Evolutionary conservation across 2,113 vertebrate genomes (phyloP).

Genomic region (Rhodinocichla rosea): DNA sequence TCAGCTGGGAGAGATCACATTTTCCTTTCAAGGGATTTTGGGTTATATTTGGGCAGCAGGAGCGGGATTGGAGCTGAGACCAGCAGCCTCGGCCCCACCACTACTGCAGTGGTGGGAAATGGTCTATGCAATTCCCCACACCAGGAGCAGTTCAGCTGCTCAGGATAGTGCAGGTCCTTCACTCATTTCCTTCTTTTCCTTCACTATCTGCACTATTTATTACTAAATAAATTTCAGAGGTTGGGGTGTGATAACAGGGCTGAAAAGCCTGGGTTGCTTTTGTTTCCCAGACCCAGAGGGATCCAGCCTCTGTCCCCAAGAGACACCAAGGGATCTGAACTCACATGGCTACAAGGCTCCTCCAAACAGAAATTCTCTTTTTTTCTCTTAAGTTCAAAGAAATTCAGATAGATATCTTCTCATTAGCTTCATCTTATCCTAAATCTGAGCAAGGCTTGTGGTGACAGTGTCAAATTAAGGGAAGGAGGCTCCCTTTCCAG

Average conservation of each 20-base stretch:
- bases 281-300: not conserved
- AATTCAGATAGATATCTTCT: not conserved
- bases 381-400: not conserved
- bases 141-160: not conserved
- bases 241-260: not conserved
- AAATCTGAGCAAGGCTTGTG: not conserved
- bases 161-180: not conserved
- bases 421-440: not conserved
- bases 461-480: not conserved
- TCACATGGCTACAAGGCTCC: not conserved
- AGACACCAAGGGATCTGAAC: not conserved
- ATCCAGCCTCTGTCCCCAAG: not conserved
- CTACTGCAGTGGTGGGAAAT: not conserved
- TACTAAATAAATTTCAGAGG: not conserved
- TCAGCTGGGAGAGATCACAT: not conserved
- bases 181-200: not conserved
- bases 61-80: not conserved
- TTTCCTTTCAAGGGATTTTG: constrained; percentile 30
- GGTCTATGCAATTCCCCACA: not conserved
- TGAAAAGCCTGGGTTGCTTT: not conserved
- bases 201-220: not conserved
- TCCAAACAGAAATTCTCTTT: not conserved
- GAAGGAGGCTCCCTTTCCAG: not conserved
- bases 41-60: not conserved
- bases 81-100: not conserved